A percentile compares a stretch with the other conserved stretches of the same genome.
These are phyloP conservation scores for Ostrea denselamellosa DNA, from an alignment of 1,140 invertebrate species.

Conservation along the genomic window DNA sequence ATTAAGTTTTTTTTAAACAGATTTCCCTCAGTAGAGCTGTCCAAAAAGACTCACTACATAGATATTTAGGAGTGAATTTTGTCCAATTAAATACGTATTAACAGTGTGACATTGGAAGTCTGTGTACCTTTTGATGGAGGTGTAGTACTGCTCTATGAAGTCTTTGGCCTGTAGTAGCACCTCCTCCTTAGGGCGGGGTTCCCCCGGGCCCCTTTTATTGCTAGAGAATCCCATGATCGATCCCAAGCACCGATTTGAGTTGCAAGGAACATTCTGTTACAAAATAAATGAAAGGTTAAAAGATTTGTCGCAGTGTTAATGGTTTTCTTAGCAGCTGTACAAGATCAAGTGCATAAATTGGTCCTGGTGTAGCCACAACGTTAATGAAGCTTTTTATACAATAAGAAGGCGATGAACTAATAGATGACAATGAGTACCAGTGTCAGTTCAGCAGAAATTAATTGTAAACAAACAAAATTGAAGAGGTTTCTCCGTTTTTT, in stretches of 20 bases:
- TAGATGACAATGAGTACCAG: neutral
- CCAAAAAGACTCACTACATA: too few species aligned
- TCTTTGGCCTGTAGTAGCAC: constrained; percentile 67
- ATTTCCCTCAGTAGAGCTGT: too few species aligned
- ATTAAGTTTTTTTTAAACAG: too few species aligned
- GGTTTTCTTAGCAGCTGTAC: too few species aligned
- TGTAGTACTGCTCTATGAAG: constrained; percentile 74
- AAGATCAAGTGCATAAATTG: too few species aligned
- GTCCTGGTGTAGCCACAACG: too few species aligned
- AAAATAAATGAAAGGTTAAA: neutral
- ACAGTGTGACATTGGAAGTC: too few species aligned
- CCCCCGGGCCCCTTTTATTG: constrained; percentile 48
- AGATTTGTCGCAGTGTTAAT: too few species aligned
- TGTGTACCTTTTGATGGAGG: constrained; percentile 71
- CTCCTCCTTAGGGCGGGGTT: constrained; percentile 62
- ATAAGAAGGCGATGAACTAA: neutral
- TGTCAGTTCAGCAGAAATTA: constrained; percentile 19
- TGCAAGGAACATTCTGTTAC: constrained; percentile 66
- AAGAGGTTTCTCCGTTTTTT: neutral
- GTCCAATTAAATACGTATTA: too few species aligned
- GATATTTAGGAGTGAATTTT: too few species aligned
- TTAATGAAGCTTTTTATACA: too few species aligned
- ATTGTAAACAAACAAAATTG: constrained; percentile 13
- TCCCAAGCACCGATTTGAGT: constrained; percentile 63
- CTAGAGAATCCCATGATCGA: constrained; percentile 63